A percentile compares a stretch with the other conserved stretches of the same genome.
Conservation (phyloP, 2,113 vertebrate species). For the Turnix velox region DNA sequence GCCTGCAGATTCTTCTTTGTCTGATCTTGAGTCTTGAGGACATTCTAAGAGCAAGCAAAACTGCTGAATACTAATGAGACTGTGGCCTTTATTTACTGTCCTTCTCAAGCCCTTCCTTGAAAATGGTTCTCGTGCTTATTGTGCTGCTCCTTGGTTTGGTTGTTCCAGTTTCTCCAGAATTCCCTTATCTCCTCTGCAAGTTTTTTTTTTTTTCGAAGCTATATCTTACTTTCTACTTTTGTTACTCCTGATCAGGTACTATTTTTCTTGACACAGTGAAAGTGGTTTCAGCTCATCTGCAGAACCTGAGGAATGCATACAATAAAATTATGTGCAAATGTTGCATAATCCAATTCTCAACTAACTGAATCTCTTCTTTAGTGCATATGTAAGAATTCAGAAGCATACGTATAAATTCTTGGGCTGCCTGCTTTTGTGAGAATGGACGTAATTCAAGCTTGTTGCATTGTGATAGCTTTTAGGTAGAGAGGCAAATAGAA, state of each 20-base stretch:
- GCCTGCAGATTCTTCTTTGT: not conserved
- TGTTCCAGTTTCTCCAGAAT: not conserved
- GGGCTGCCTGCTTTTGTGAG: not conserved
- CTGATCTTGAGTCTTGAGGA: not conserved
- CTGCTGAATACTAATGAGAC: not conserved
- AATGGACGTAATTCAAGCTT: not conserved
- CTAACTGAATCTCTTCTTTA: not conserved
- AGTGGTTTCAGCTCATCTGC: not conserved
- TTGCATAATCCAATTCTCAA: not conserved
- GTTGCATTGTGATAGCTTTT: not conserved
- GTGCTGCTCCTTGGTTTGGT: not conserved
- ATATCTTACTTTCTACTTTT: not conserved
- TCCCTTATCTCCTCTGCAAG: not conserved
- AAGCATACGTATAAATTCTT: not conserved
- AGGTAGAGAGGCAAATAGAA: not conserved
- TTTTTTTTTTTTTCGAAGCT: not conserved
- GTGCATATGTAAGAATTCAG: not conserved
- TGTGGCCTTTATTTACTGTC: not conserved
- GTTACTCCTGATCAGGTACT: not conserved
- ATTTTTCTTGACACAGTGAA: not conserved
- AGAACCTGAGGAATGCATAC: not conserved
- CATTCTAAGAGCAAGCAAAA: not conserved
- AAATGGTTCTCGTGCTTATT: not conserved
- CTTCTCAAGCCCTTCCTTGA: not conserved
- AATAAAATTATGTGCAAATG: not conserved